phyloP scores from a whole-genome alignment of 2,888 invertebrate species.

The Tetragnatha montana region DNA sequence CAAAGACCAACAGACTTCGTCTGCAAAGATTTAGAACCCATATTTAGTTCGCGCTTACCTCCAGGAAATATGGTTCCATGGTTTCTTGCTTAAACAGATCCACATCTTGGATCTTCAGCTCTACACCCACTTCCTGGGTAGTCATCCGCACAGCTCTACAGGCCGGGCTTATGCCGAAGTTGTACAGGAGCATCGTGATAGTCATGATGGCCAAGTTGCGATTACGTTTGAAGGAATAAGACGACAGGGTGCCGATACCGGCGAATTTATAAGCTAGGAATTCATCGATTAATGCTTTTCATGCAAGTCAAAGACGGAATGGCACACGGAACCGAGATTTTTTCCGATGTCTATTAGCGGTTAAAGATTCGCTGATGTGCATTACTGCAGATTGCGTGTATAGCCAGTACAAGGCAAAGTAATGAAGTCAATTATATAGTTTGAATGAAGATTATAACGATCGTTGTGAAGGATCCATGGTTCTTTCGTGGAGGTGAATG shows the following conservation, averaged over 20 bases:
- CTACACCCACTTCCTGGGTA: conserved; percentile 82
- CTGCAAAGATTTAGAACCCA: too few relatives aligned
- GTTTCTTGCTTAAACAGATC: conserved; percentile 82
- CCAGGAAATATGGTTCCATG: conserved; percentile 81
- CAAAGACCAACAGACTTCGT: too few relatives aligned
- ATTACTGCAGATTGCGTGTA: not conserved
- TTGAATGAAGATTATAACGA: not conserved
- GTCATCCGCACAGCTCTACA: conserved; percentile 82
- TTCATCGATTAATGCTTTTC: not conserved
- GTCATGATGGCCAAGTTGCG: not conserved
- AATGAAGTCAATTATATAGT: not conserved
- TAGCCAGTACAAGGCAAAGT: not conserved
- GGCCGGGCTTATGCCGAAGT: conserved; percentile 77
- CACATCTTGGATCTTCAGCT: conserved; percentile 81
- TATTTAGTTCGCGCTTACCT: conserved; percentile 78
- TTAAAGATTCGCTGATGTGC: not conserved
- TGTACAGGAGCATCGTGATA: conserved; percentile 57
- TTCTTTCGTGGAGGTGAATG: not conserved
- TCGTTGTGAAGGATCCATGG: not conserved
- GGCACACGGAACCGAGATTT: not conserved
- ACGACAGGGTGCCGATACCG: not conserved
- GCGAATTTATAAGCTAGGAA: not conserved
- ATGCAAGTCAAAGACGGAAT: not conserved
- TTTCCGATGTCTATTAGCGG: not conserved
- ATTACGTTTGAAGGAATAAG: not conserved